A percentile compares a stretch with the other conserved stretches of the same genome.
Conservation (phyloP, 35 echinoderm and acorn worm genomes). For the Lytechinus variegatus region DNA sequence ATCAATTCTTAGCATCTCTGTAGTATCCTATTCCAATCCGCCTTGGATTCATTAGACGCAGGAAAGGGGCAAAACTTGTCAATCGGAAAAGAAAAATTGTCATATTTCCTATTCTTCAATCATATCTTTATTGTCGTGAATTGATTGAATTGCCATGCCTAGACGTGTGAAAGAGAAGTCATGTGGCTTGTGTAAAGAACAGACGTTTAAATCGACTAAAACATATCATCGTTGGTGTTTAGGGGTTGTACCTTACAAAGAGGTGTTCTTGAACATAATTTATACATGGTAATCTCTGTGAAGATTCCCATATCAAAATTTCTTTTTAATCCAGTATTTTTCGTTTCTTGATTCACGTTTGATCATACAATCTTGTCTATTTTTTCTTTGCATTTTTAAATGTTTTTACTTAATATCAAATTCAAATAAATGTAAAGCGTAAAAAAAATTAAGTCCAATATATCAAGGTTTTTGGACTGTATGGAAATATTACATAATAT, state of each 20-base stretch:
- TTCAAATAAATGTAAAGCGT: no score
- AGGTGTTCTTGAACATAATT: not conserved
- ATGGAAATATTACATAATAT: no score
- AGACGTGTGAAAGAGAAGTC: not conserved
- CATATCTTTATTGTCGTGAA: conserved; percentile 42
- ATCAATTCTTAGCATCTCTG: not conserved
- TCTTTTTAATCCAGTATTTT: no score
- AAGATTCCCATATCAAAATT: not conserved
- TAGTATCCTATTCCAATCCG: not conserved
- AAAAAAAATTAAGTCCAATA: no score
- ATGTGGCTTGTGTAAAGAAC: not conserved
- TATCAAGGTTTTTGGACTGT: no score
- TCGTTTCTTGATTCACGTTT: no score
- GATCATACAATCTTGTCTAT: no score
- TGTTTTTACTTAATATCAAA: no score
- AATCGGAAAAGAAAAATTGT: conserved; percentile 22
- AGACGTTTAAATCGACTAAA: not conserved
- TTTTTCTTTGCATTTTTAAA: no score
- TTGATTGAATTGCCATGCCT: not conserved
- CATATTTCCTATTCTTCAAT: conserved; percentile 34
- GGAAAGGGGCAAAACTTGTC: conserved; percentile 31
- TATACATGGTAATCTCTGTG: not conserved
- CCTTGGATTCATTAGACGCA: not conserved
- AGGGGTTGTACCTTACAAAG: not conserved
- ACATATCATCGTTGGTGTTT: not conserved